phyloP scores from a whole-genome alignment of 2,888 invertebrate species.

The Drosophila greeni region DNA sequence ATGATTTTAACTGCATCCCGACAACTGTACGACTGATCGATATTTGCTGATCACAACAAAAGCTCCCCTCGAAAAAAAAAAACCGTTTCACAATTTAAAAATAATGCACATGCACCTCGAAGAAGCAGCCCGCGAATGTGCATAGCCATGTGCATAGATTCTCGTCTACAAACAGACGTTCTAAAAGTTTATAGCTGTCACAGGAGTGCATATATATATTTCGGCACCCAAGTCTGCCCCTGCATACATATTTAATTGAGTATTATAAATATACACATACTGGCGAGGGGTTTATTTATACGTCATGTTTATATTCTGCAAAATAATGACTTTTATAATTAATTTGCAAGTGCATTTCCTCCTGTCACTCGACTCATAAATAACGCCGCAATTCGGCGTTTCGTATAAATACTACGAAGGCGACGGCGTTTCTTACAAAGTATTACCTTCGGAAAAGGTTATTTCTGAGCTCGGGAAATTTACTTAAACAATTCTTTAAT shows the following conservation, averaged over 20 bases:
- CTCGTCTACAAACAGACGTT: slow-evolving; percentile 26
- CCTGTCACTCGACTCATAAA: slow-evolving; percentile 32
- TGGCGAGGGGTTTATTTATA: slow-evolving; percentile 22
- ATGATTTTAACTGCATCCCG: slow-evolving; percentile 59
- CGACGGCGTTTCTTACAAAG: slow-evolving; percentile 6
- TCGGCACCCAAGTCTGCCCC: slow-evolving; percentile 23
- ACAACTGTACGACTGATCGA: slow-evolving; percentile 69
- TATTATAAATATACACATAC: slow-evolving; percentile 40
- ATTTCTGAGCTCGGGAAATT: background rate
- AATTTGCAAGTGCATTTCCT: slow-evolving; percentile 39
- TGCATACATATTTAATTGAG: slow-evolving; percentile 43
- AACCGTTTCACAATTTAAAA: slow-evolving; percentile 62
- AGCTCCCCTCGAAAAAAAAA: slow-evolving; percentile 54
- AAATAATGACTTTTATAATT: slow-evolving; percentile 39
- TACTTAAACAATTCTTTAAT: background rate
- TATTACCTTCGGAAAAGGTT: background rate
- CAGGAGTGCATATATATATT: slow-evolving; percentile 30
- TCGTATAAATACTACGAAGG: slow-evolving; percentile 4
- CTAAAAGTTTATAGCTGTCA: slow-evolving; percentile 42
- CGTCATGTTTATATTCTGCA: slow-evolving; percentile 25
- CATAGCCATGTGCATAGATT: slow-evolving; percentile 37
- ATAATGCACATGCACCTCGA: slow-evolving; percentile 66
- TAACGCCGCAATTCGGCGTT: slow-evolving; percentile 19
- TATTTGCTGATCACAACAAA: slow-evolving; percentile 71
- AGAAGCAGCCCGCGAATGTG: slow-evolving; percentile 27